These are phyloP conservation scores for Catagonus wagneri DNA, from an alignment of 2,113 vertebrate genomes.

Conservation along the genomic window DNA sequence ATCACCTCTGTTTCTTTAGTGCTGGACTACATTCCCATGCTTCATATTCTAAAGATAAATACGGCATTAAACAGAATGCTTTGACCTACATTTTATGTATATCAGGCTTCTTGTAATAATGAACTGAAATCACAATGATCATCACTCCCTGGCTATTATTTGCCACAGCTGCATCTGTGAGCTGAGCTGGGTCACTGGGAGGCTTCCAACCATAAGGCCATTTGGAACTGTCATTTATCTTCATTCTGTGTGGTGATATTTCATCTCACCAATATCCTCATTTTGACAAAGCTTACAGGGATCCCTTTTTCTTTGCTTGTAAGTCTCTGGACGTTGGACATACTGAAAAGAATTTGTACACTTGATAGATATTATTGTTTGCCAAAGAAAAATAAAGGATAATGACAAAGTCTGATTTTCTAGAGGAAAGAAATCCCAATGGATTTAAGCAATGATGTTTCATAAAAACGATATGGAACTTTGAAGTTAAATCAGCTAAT, in stretches of 20 bases:
- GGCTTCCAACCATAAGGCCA: background rate
- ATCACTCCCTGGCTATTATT: slow-evolving; percentile 67
- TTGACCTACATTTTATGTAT: slow-evolving; percentile 87
- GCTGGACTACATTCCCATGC: background rate
- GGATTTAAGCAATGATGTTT: background rate
- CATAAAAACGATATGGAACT: background rate
- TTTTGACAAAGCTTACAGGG: background rate
- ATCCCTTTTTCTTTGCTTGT: background rate
- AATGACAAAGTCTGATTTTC: background rate
- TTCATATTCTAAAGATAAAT: slow-evolving; percentile 78
- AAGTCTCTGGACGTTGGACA: background rate
- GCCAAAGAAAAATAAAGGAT: slow-evolving; percentile 23
- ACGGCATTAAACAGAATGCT: slow-evolving; percentile 76
- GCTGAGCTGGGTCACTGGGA: slow-evolving; percentile 48
- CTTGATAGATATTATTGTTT: slow-evolving; percentile 25
- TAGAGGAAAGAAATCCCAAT: background rate
- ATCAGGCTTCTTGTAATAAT: slow-evolving; percentile 78
- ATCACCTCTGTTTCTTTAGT: slow-evolving; percentile 60
- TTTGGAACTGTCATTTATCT: slow-evolving; percentile 62
- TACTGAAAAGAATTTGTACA: slow-evolving; percentile 15
- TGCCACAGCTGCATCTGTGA: slow-evolving; percentile 62
- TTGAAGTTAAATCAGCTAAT: background rate
- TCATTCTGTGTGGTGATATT: slow-evolving; percentile 30
- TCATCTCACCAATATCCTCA: slow-evolving; percentile 10
- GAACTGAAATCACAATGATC: slow-evolving; percentile 71